Conservation (phyloP, 1,140 invertebrate species). For the Venturia canescens region DNA sequence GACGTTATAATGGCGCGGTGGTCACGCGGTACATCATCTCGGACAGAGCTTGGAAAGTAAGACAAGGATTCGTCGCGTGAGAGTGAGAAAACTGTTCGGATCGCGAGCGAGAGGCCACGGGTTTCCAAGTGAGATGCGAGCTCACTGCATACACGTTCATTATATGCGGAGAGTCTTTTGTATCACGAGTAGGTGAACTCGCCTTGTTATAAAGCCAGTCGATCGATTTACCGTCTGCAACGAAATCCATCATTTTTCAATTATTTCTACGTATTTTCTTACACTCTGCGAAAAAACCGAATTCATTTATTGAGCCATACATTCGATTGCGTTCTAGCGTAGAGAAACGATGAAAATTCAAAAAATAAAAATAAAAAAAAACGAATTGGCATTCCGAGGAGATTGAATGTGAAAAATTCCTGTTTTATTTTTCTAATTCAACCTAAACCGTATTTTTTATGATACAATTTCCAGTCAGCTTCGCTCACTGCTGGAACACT, state of each 20-base stretch:
- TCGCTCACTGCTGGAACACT: too few species aligned
- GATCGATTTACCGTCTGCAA: too few species aligned
- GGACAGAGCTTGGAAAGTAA: conserved; percentile 36
- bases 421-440: too few species aligned
- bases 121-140: conserved; percentile 16
- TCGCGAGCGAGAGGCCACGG: neutral
- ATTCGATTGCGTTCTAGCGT: too few species aligned
- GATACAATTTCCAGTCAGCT: too few species aligned
- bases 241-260: too few species aligned
- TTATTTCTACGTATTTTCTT: too few species aligned
- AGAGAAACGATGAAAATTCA: neutral
- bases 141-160: neutral
- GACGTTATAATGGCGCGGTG: conserved; percentile 18
- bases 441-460: too few species aligned
- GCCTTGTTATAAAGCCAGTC: too few species aligned
- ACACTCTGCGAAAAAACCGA: too few species aligned
- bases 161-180: conserved; percentile 2
- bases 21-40: conserved; percentile 8
- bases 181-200: conserved; percentile 11
- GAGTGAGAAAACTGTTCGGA: conserved; percentile 29
- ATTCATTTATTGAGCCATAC: too few species aligned
- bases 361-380: neutral
- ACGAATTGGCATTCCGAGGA: neutral
- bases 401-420: too few species aligned
- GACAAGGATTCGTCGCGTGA: conserved; percentile 39